Conservation (phyloP, 2,797 vertebrate species). For the Enteromius fasciolatus region DNA sequence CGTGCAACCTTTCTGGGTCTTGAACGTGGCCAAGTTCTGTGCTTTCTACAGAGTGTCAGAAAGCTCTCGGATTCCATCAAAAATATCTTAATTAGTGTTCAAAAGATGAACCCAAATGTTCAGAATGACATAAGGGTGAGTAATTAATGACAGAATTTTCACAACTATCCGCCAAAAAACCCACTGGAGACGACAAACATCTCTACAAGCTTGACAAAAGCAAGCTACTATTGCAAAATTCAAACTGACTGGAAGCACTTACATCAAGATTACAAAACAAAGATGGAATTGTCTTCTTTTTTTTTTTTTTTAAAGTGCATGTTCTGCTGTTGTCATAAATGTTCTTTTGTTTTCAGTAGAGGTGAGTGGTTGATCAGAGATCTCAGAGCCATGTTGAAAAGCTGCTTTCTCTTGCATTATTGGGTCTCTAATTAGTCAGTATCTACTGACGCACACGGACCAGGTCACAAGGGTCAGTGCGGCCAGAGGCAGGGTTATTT, state of each 20-base stretch:
- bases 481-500: slow-evolving; percentile 74
- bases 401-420: slow-evolving; percentile 69
- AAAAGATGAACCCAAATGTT: background rate
- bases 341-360: background rate
- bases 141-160: background rate
- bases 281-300: background rate
- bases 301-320: background rate
- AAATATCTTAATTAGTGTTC: background rate
- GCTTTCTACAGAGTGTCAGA: background rate
- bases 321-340: background rate
- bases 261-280: background rate
- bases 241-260: background rate
- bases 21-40: background rate
- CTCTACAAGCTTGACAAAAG: background rate
- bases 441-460: slow-evolving; percentile 74
- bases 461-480: slow-evolving; percentile 73
- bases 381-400: slow-evolving; percentile 60
- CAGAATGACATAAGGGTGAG: background rate
- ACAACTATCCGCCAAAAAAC: background rate
- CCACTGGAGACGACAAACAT: background rate
- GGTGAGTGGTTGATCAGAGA: slow-evolving; percentile 41
- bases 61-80: background rate
- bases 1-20: no score
- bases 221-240: background rate
- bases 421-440: slow-evolving; percentile 71